These are phyloP conservation scores for Aythya baeri DNA, from an alignment of 2,113 vertebrate species.

Conservation along the genomic window DNA sequence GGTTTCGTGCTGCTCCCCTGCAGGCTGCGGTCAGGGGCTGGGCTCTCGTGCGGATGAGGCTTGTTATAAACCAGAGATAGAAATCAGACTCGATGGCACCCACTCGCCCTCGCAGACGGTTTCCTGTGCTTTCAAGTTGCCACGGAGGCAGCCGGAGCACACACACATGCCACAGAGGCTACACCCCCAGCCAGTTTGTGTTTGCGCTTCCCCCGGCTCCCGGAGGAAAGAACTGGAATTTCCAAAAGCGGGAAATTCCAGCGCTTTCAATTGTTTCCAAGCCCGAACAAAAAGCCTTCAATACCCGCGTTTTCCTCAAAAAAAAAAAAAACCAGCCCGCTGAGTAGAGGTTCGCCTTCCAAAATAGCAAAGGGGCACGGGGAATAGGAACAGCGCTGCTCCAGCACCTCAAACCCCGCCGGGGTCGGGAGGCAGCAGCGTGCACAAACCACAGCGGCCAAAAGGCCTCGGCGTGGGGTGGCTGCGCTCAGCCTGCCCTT, in stretches of 20 bases:
- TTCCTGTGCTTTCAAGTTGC: slow-evolving; percentile 56
- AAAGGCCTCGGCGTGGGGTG: background rate
- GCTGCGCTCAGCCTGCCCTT: slow-evolving; percentile 38
- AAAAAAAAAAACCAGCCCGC: background rate
- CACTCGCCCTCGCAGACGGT: background rate
- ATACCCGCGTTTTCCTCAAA: slow-evolving; percentile 25
- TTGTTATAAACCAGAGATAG: slow-evolving; percentile 14
- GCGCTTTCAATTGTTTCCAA: slow-evolving; percentile 71
- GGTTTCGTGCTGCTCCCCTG: fast-evolving
- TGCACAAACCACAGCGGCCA: slow-evolving; percentile 46
- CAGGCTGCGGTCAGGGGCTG: background rate
- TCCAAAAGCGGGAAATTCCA: slow-evolving; percentile 67
- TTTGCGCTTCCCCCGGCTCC: slow-evolving; percentile 20
- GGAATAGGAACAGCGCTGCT: slow-evolving; percentile 36
- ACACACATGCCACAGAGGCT: background rate
- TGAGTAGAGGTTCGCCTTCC: slow-evolving; percentile 31
- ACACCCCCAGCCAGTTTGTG: slow-evolving; percentile 42
- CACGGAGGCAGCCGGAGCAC: background rate
- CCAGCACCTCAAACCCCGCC: slow-evolving; percentile 30
- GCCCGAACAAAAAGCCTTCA: slow-evolving; percentile 37
- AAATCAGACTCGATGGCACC: slow-evolving; percentile 6
- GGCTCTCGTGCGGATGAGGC: background rate
- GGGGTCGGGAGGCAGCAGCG: slow-evolving; percentile 26
- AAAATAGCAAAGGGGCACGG: slow-evolving; percentile 38
- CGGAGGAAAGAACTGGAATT: slow-evolving; percentile 56